Percentiles rank a stretch among this genome's conserved stretches.
Evolutionary conservation across 2,888 invertebrate genomes (phyloP).

Genomic region (Dicyrtoma fusca): DNA sequence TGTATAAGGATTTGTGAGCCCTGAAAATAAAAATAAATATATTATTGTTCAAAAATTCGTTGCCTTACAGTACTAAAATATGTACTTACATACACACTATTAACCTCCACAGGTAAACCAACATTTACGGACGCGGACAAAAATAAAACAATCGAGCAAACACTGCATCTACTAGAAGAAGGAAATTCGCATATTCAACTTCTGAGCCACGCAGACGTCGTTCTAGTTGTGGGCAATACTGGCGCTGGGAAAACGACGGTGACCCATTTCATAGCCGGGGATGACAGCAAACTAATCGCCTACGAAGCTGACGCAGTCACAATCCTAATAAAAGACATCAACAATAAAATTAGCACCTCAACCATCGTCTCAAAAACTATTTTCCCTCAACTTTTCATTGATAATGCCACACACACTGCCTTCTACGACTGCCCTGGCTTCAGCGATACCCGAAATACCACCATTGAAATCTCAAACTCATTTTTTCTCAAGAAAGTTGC

Average conservation of each 20-base stretch:
- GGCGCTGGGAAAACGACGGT: conserved; percentile 39
- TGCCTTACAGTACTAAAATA: too few species aligned
- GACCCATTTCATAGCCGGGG: conserved; percentile 35
- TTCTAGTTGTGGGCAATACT: conserved; percentile 38
- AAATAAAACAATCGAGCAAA: too few species aligned
- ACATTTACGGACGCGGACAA: too few species aligned
- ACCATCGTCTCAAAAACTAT: conserved; percentile 11
- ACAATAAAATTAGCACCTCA: neutral
- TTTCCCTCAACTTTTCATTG: conserved; percentile 22
- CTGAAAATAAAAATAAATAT: too few species aligned
- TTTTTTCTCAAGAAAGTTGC: conserved; percentile 58
- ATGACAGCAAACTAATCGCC: conserved; percentile 32
- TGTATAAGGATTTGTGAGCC: too few species aligned
- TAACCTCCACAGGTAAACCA: too few species aligned
- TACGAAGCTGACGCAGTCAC: conserved; percentile 18
- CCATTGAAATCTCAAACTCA: conserved; percentile 56
- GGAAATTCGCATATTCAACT: too few species aligned
- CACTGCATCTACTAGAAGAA: too few species aligned
- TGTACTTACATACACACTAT: too few species aligned
- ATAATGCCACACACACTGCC: conserved; percentile 9
- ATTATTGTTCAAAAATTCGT: too few species aligned
- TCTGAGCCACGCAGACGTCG: neutral
- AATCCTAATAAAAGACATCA: conserved; percentile 16
- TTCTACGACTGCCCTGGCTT: conserved; percentile 47
- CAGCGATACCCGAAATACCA: conserved; percentile 46